These are phyloP conservation scores for Palloptera scutellata DNA, from an alignment of 2,888 invertebrate genomes.

Conservation along the genomic window DNA sequence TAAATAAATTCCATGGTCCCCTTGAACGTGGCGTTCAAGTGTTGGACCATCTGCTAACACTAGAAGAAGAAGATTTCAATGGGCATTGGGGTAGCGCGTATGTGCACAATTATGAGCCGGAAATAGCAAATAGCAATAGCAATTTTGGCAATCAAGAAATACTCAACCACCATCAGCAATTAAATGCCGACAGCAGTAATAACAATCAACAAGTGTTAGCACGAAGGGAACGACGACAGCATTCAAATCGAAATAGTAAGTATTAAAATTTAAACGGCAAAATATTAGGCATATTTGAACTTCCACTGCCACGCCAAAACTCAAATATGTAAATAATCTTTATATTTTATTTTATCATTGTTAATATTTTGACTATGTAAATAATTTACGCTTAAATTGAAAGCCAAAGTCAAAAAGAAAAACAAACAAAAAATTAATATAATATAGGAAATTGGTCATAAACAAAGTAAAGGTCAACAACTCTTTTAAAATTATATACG, in stretches of 20 bases:
- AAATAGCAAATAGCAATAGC: slow-evolving; percentile 43
- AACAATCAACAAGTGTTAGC: slow-evolving; percentile 6
- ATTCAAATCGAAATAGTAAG: slow-evolving; percentile 26
- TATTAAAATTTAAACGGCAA: slow-evolving; percentile 26
- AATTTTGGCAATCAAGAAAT: slow-evolving; percentile 49
- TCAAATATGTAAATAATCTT: not conserved
- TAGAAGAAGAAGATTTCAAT: slow-evolving; percentile 64
- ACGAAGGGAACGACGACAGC: slow-evolving; percentile 12
- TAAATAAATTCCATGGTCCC: slow-evolving; percentile 63
- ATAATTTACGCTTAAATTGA: not conserved
- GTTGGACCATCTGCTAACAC: slow-evolving; percentile 74
- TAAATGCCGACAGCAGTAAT: not conserved
- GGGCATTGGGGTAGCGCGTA: slow-evolving; percentile 62
- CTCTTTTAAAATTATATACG: slow-evolving; percentile 31
- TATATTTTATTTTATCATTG: not conserved
- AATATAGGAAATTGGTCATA: slow-evolving; percentile 35
- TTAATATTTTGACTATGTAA: not conserved
- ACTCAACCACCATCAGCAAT: slow-evolving; percentile 31
- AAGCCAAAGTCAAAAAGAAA: too few species aligned
- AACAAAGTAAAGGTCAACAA: slow-evolving; percentile 45
- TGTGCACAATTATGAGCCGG: slow-evolving; percentile 59
- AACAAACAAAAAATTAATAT: too few species aligned
- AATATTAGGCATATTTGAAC: too few species aligned
- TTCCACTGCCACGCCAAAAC: not conserved
- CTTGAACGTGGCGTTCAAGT: slow-evolving; percentile 66